Conservation (phyloP, 2,113 vertebrate species). For the Lycaon pictus region DNA sequence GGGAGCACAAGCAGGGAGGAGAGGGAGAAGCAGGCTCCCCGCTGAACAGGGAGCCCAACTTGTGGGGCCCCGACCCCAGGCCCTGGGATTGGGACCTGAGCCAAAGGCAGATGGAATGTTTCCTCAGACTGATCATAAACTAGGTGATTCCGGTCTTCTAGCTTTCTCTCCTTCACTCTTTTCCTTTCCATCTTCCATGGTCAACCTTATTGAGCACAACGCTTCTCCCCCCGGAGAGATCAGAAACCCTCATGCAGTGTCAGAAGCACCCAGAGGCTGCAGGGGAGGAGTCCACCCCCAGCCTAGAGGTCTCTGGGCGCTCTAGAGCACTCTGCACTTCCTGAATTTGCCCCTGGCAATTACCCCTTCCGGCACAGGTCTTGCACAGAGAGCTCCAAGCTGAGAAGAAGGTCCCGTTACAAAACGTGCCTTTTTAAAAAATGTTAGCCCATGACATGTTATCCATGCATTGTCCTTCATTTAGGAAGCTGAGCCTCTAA, state of each 20-base stretch:
- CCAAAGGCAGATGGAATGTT: not conserved
- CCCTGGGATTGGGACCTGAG: no score
- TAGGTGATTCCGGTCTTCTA: not conserved
- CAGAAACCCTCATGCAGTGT: not conserved
- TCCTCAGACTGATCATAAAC: not conserved
- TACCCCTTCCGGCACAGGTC: not conserved
- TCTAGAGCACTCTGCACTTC: not conserved
- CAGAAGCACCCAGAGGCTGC: not conserved
- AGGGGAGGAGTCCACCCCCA: not conserved
- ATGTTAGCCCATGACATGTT: not conserved
- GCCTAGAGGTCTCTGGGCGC: not conserved
- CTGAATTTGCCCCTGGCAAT: slow-evolving; percentile 24
- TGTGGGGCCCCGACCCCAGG: no score
- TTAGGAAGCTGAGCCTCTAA: not conserved
- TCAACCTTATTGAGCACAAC: not conserved
- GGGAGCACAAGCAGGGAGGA: no score
- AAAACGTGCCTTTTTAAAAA: not conserved
- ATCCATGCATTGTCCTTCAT: not conserved
- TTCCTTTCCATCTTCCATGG: not conserved
- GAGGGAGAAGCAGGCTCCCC: no score
- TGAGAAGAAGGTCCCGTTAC: not conserved
- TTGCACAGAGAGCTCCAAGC: not conserved
- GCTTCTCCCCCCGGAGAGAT: not conserved
- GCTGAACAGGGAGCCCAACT: no score
- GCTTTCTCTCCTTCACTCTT: not conserved